phyloP scores from a whole-genome alignment of 2,797 vertebrate genomes.

The Notamacropus eugenii region DNA sequence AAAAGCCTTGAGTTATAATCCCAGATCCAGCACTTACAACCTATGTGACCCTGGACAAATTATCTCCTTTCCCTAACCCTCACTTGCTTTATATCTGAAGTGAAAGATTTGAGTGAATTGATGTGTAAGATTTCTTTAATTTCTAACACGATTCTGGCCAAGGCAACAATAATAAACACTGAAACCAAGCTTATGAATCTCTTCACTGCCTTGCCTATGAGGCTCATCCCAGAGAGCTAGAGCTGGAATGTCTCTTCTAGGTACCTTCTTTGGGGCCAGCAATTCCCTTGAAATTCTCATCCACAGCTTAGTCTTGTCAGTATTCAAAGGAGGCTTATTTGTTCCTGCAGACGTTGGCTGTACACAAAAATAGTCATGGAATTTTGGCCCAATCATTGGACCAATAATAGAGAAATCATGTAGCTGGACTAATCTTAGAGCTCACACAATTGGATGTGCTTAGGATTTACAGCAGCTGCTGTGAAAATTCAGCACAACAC shows the following conservation, averaged over 20 bases:
- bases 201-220: background rate
- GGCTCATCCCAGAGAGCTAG: background rate
- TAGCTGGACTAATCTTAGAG: background rate
- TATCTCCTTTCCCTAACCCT: background rate
- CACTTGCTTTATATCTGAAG: background rate
- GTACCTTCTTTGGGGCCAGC: background rate
- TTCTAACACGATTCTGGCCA: background rate
- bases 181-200: background rate
- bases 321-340: background rate
- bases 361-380: background rate
- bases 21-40: background rate
- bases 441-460: background rate
- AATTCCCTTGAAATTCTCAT: background rate
- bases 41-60: background rate
- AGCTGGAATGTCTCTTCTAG: background rate
- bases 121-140: background rate
- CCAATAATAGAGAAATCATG: background rate
- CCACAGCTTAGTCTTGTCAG: background rate
- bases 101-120: background rate
- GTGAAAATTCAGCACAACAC: background rate
- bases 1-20: background rate
- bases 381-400: background rate
- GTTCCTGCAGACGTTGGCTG: background rate
- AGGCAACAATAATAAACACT: background rate
- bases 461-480: slow-evolving; percentile 1